A percentile compares a stretch with the other conserved stretches of the same genome.
Conservation (phyloP, 2,797 vertebrate species). For the Avahi laniger region DNA sequence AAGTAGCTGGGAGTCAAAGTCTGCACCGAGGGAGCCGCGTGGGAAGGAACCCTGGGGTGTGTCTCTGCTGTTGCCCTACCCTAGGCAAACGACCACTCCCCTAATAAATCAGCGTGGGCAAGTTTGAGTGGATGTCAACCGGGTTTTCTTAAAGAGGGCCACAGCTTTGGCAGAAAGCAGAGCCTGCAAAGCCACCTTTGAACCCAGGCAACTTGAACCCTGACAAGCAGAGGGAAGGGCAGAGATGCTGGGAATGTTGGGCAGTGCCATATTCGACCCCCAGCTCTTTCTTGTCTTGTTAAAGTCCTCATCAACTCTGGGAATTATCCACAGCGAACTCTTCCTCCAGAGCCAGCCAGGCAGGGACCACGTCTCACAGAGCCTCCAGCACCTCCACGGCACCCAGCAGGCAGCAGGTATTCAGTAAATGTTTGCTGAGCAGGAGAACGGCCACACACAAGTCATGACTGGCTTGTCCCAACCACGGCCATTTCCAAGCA, state of each 20-base stretch:
- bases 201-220: not conserved
- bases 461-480: not conserved
- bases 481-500: not conserved
- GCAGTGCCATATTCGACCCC: not conserved
- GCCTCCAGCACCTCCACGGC: not conserved
- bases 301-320: not conserved
- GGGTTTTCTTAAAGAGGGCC: not conserved
- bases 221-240: not conserved
- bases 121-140: not conserved
- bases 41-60: not conserved
- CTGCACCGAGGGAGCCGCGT: not conserved
- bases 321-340: not conserved
- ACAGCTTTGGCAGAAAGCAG: not conserved
- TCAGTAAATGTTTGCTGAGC: not conserved
- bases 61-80: not conserved
- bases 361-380: rapidly evolving
- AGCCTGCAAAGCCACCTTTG: not conserved
- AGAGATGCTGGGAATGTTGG: not conserved
- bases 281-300: not conserved
- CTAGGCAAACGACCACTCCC: not conserved
- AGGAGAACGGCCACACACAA: not conserved
- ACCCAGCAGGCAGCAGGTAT: not conserved
- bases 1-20: no score
- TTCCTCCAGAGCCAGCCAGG: not conserved
- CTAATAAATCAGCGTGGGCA: not conserved